Conservation (phyloP, 92 coral and sea anemone species). For the Bergia sp. region DNA sequence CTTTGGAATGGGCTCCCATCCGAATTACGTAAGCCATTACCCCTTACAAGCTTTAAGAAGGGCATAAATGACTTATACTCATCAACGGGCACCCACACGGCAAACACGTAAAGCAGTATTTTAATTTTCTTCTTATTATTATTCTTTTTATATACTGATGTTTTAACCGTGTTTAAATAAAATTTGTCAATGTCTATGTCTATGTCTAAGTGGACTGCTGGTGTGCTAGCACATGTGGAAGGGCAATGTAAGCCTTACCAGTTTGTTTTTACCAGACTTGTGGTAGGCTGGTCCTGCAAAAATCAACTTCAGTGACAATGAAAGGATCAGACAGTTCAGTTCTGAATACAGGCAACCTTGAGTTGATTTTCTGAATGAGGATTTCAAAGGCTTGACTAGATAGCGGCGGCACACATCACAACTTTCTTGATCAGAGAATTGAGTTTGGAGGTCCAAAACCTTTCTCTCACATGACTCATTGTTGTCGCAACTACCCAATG, state of each 20-base stretch:
- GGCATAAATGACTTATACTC: too few relatives aligned
- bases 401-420: conserved; percentile 57
- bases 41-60: too few relatives aligned
- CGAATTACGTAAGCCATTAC: too few relatives aligned
- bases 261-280: conserved; percentile 20
- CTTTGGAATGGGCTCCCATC: too few relatives aligned
- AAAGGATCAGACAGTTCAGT: conserved; percentile 53
- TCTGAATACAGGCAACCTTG: conserved; percentile 50
- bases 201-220: conserved; percentile 62
- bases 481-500: conserved; percentile 73
- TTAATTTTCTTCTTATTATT: too few relatives aligned
- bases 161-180: too few relatives aligned
- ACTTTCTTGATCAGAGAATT: conserved; percentile 52
- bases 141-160: too few relatives aligned
- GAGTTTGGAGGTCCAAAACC: conserved; percentile 66
- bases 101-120: too few relatives aligned
- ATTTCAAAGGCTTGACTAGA: conserved; percentile 47
- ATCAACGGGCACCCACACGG: too few relatives aligned
- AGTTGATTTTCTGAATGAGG: neutral
- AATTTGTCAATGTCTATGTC: too few relatives aligned
- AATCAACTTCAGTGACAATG: conserved; percentile 62
- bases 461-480: conserved; percentile 63
- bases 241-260: conserved; percentile 53
- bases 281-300: conserved; percentile 65
- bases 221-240: conserved; percentile 21